Evolutionary conservation across 2,113 vertebrate species (phyloP).

Genomic region (Romanogobio albipinnatus): DNA sequence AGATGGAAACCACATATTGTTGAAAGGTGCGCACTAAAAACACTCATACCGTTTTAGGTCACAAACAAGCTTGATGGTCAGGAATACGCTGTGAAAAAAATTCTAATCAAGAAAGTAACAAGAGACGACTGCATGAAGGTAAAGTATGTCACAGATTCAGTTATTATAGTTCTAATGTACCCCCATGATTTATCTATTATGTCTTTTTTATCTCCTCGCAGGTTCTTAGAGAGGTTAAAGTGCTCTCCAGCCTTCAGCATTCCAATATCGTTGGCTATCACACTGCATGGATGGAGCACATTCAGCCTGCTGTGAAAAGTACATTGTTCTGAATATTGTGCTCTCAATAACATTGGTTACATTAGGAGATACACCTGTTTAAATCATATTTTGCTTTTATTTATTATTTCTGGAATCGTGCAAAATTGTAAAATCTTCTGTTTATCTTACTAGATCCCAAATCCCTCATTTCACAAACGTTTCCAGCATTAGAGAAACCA

Average conservation of each 20-base stretch:
- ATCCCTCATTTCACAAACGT: slow-evolving; percentile 42
- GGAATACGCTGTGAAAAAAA: slow-evolving; percentile 95
- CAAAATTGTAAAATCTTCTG: background rate
- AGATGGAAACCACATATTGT: background rate
- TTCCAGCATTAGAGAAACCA: slow-evolving; percentile 67
- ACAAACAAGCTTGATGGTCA: slow-evolving; percentile 95
- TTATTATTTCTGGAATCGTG: background rate
- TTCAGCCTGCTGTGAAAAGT: slow-evolving; percentile 75
- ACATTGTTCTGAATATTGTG: slow-evolving; percentile 36
- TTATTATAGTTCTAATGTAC: background rate
- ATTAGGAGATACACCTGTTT: background rate
- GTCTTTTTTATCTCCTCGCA: slow-evolving; percentile 57
- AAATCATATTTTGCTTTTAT: background rate
- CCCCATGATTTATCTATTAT: background rate
- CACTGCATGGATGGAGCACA: slow-evolving; percentile 97
- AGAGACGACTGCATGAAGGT: slow-evolving; percentile 95
- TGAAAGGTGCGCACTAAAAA: background rate
- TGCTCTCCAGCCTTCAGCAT: slow-evolving; percentile 92
- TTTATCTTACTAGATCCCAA: slow-evolving; percentile 58
- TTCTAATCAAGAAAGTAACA: slow-evolving; percentile 90
- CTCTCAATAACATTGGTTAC: too few relatives aligned
- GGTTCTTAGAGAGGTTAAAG: slow-evolving; percentile 95
- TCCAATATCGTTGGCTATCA: slow-evolving; percentile 93
- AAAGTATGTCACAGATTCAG: slow-evolving; percentile 26
- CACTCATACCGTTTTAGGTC: slow-evolving; percentile 77